Evolutionary conservation across 2,797 vertebrate genomes (phyloP).

Genomic region (Limnodromus scolopaceus): DNA sequence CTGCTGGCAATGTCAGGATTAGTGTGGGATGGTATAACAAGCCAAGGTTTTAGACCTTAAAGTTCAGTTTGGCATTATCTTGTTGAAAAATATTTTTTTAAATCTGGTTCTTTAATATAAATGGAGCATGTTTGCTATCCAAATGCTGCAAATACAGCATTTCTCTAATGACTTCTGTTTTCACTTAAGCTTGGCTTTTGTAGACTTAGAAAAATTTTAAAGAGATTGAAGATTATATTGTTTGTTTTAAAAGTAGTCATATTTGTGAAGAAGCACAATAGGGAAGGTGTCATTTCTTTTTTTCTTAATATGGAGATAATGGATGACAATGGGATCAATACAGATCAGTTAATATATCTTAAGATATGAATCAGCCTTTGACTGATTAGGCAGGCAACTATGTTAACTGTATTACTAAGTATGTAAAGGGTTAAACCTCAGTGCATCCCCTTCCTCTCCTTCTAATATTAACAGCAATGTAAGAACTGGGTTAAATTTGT

Average conservation of each 20-base stretch:
- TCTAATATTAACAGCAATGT: slow-evolving; percentile 44
- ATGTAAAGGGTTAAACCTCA: slow-evolving; percentile 6
- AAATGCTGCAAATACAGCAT: neutral
- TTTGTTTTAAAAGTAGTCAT: neutral
- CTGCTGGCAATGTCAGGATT: neutral
- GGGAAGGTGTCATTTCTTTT: neutral
- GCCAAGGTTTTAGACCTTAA: slow-evolving; percentile 2
- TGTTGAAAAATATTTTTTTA: neutral
- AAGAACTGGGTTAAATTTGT: slow-evolving; percentile 49
- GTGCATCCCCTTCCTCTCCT: neutral
- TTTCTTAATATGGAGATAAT: slow-evolving; percentile 8
- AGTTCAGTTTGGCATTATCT: neutral
- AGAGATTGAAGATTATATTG: neutral
- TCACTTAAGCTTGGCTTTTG: neutral
- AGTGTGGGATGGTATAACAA: neutral
- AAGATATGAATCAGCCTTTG: slow-evolving; percentile 42
- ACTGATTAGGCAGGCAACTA: slow-evolving; percentile 42
- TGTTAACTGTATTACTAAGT: slow-evolving; percentile 63
- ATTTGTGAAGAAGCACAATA: neutral
- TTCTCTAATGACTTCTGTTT: neutral
- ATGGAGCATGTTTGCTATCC: neutral
- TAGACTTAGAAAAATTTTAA: neutral
- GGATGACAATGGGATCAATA: neutral
- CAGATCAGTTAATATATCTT: neutral
- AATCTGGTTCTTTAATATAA: neutral